These are phyloP conservation scores for Orchestia grillus DNA, from an alignment of 1,140 invertebrate genomes.

Conservation along the genomic window DNA sequence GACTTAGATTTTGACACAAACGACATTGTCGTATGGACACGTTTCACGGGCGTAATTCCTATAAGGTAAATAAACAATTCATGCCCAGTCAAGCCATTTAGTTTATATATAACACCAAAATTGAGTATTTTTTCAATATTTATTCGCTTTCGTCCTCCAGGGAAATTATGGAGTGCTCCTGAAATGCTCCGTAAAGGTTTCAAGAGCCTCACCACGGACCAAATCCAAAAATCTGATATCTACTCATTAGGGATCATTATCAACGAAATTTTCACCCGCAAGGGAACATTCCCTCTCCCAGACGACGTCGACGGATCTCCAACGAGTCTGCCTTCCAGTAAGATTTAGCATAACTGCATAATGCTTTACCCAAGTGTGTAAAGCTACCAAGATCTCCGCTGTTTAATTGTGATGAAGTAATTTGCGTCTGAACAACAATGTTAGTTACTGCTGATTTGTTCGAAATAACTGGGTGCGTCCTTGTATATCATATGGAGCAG, in stretches of 20 bases:
- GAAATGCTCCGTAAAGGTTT: constrained; percentile 81
- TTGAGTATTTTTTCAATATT: no score
- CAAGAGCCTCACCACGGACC: constrained; percentile 74
- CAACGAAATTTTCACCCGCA: constrained; percentile 89
- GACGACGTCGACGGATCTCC: constrained; percentile 73
- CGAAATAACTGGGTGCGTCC: no score
- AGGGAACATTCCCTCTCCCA: constrained; percentile 88
- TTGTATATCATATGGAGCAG: no score
- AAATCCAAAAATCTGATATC: constrained; percentile 91
- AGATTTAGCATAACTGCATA: neutral
- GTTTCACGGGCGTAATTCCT: no score
- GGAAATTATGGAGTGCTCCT: constrained; percentile 91
- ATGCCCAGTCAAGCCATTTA: neutral
- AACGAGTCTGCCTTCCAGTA: neutral
- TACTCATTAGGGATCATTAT: constrained; percentile 96
- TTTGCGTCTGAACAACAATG: no score
- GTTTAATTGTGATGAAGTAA: no score
- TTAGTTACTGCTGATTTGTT: no score
- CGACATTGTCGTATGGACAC: no score
- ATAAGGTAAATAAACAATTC: no score
- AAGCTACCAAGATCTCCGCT: no score
- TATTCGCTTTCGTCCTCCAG: constrained; percentile 73
- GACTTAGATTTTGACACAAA: no score
- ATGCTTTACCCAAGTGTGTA: no score
- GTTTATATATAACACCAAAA: neutral